Base-by-base conservation (phyloP, 2,113 vertebrate species). In the Pluvianellus socialis region DNA sequence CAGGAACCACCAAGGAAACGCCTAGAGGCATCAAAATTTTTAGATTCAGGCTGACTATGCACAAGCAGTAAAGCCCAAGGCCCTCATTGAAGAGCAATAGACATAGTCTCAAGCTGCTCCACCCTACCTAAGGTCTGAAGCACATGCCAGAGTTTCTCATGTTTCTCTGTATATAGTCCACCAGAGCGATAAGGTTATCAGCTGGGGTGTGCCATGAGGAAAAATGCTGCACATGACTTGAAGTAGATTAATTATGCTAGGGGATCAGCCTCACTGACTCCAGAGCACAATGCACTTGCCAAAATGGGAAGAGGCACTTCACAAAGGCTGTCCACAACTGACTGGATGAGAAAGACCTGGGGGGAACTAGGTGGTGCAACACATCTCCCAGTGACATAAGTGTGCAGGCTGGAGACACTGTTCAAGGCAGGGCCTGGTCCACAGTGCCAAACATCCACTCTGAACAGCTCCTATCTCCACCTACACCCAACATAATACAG, bases 71-170 rank as follows among this genome's bases (percentile, higher is more conserved):
- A 92, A 90, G 10, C 20, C 33, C 35, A 71, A 68, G 44, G 23
- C 3, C 40, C 14, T 40, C 44, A n/a, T 2, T 50, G 58, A 81
- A 68, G 33, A 56, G 14, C 13, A 56, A 10, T 2, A 76, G 15
- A 9, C 7, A 14, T 3, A 7, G 6, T 6, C 13, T 15, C 16
- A 65, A 14, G 7, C 16, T 66, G 32, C 18, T 81, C 16, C 47
- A 40, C 26, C 6, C 66, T 59, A 53, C 26, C 49, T 26, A 3
- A 32, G 8, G 19, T 26, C 26, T 55, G 74, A 62, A 67, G 38
- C 4, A 53, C 4, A 3, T 4, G 3, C 3, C 0, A 0, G 18
- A 65, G 8, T 3, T 70, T 90, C 14, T 16, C 7, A 66, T 70
- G 17, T 55, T 91, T 65, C 35, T 40, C 26, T 73, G 30, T 27